These are phyloP conservation scores for Alcedo quadribrachys DNA, from an alignment of 2,797 vertebrate genomes.

Conservation along the genomic window DNA sequence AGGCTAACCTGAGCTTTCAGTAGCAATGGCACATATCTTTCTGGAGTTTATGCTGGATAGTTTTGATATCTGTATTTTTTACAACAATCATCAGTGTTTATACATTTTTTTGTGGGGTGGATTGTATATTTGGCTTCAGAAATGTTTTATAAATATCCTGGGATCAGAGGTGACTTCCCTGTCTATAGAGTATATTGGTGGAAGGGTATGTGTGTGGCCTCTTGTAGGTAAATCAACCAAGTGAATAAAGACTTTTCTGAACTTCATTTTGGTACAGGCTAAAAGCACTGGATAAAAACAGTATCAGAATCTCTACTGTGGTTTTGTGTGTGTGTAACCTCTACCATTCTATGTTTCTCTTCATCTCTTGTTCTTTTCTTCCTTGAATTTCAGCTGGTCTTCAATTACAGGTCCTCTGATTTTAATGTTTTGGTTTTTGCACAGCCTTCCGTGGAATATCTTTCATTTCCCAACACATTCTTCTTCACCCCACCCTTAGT, in stretches of 20 bases:
- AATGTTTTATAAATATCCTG: constrained; percentile 30
- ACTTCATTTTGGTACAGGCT: neutral
- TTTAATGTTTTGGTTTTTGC: neutral
- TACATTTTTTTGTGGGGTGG: constrained; percentile 28
- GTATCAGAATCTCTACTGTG: neutral
- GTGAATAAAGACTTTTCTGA: neutral
- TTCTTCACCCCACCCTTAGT: neutral
- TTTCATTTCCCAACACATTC: neutral
- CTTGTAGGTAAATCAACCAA: neutral
- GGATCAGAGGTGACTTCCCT: constrained; percentile 29
- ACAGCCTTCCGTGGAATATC: neutral
- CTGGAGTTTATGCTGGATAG: neutral
- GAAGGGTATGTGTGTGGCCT: constrained; percentile 1
- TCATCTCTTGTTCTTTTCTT: neutral
- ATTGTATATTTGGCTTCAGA: constrained; percentile 41
- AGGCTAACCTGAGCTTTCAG: neutral
- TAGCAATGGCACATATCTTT: neutral
- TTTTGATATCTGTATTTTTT: neutral
- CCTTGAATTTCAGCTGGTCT: neutral
- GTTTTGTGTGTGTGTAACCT: neutral
- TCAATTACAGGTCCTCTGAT: neutral
- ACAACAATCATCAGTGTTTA: neutral
- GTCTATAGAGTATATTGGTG: neutral
- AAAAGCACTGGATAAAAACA: neutral
- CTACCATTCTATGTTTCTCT: neutral